phyloP scores from a whole-genome alignment of 2,113 vertebrate species.

The Chloroceryle aenea region DNA sequence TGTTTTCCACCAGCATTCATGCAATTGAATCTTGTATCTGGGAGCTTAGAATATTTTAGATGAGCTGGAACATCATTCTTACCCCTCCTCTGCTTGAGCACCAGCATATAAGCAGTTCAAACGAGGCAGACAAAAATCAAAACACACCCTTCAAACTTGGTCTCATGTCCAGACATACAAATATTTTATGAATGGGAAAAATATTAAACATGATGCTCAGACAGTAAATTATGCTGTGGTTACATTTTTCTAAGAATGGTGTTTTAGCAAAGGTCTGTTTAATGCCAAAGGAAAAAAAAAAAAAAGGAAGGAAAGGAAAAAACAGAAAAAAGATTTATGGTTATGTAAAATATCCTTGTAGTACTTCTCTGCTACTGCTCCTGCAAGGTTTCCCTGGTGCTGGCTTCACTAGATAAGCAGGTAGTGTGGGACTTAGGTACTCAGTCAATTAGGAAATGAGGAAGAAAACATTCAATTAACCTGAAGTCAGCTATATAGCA shows the following conservation, averaged over 20 bases:
- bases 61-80: neutral
- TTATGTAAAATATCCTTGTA: neutral
- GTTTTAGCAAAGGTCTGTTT: neutral
- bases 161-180: slow-evolving; percentile 24
- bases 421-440: neutral
- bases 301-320: neutral
- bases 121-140: slow-evolving; percentile 31
- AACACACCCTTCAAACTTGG: neutral
- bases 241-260: slow-evolving; percentile 26
- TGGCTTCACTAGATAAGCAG: neutral
- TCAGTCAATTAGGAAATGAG: neutral
- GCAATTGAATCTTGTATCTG: neutral
- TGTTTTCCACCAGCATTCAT: neutral
- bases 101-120: neutral
- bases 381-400: neutral
- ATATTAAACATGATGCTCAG: slow-evolving; percentile 19
- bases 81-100: neutral
- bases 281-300: neutral
- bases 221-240: slow-evolving; percentile 18
- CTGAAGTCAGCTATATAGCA: neutral
- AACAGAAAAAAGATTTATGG: neutral
- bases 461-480: neutral
- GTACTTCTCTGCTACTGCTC: neutral
- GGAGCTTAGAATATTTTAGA: neutral
- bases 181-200: slow-evolving; percentile 42